These are phyloP conservation scores for Eudyptes chrysolophus DNA, from an alignment of 2,113 vertebrate species.

Conservation along the genomic window DNA sequence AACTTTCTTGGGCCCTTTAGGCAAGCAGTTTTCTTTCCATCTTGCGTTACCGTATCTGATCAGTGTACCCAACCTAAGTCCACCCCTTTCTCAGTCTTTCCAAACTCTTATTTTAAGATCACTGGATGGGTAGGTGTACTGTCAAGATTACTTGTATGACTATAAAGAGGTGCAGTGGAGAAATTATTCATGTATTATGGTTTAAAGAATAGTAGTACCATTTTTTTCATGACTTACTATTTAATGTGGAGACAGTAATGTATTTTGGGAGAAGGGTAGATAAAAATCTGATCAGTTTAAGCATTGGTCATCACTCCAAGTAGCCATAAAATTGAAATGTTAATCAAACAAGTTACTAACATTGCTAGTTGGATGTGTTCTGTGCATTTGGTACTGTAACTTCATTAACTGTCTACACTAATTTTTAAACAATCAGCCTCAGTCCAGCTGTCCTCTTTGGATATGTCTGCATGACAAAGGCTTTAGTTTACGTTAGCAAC, in stretches of 20 bases:
- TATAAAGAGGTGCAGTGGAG: background rate
- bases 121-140: background rate
- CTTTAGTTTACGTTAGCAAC: background rate
- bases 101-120: background rate
- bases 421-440: background rate
- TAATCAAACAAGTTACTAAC: background rate
- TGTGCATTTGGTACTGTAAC: background rate
- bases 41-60: background rate
- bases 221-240: background rate
- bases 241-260: background rate
- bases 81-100: background rate
- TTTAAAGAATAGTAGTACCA: background rate
- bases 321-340: background rate
- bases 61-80: background rate
- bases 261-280: background rate
- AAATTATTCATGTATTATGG: background rate
- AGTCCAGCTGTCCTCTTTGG: conserved; percentile 5
- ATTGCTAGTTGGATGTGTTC: background rate
- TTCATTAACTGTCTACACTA: background rate
- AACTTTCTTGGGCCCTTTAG: background rate
- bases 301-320: background rate
- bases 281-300: background rate
- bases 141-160: background rate
- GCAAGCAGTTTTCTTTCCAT: background rate
- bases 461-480: background rate